Base-by-base conservation (phyloP, 2,888 invertebrate genomes). In the Eristalinus sepulchralis region DNA sequence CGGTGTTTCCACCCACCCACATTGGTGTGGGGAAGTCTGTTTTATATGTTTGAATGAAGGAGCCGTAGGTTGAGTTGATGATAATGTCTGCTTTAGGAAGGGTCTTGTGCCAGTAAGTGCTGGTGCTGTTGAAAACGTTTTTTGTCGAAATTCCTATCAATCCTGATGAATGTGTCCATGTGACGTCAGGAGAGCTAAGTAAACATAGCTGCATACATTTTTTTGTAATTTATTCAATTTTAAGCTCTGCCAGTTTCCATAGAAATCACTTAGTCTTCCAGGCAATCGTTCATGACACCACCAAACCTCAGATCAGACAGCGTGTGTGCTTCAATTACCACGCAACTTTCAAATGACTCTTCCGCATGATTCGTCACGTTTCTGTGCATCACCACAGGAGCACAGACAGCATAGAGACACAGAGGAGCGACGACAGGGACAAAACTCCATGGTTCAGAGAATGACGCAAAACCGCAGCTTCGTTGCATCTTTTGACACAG, bases 321-420 rank as follows among this genome's bases (percentile, higher is more conserved):
- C 9, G 57, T 22, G 57, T 62, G 62, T 55, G 55, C n/a, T 55
- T 22, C 22, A 22, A 39, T 71, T 71, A n/a, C 20, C n/a, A 6
- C 57, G 22, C 22, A 67, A 66, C 57, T 80, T 80, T 73, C 33
- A 73, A 73, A 73, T 73, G 55, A 73, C 73, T 73, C 73, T 57
- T 67, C 67, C 24, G 27, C 57, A 71, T 79, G 71, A 79, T 71
- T 66, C 66, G 71, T 72, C 71, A 72, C 73, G 62, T 80, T 67
- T 22, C 60, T 62, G 24, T 20, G 36, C 27, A 67, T 20, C 31
- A 62, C 31, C 13, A 57, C 57, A 60, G 13, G 62, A 24, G 33
- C 34, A 34, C 13, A n/a, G n/a, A 11, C 27, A 6, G 31, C 8
- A n/a, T 17, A 55, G 11, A 3, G 17, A 31, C 20, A 27, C 27